A percentile compares a stretch with the other conserved stretches of the same genome.
Evolutionary conservation across 2,797 vertebrate species (phyloP).

Genomic region (Siniperca undulata): DNA sequence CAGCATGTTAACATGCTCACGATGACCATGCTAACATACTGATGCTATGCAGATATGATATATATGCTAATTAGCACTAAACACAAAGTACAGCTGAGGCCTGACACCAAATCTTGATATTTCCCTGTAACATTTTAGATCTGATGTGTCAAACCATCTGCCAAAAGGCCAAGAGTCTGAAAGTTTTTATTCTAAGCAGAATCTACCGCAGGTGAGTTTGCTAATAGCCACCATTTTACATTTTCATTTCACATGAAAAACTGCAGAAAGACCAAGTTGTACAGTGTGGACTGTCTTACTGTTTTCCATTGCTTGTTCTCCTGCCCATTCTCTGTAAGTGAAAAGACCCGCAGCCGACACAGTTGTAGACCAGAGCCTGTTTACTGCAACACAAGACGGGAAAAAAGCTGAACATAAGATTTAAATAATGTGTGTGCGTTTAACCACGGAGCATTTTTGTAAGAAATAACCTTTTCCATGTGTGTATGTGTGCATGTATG

Average conservation of each 20-base stretch:
- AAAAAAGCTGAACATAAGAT: neutral
- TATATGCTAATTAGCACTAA: too few relatives aligned
- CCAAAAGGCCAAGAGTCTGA: neutral
- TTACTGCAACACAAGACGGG: constrained; percentile 82
- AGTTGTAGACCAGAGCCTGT: constrained; percentile 93
- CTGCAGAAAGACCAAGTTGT: neutral
- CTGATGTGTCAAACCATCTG: neutral
- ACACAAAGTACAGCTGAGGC: too few relatives aligned
- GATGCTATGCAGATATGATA: too few relatives aligned
- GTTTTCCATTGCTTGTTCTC: constrained; percentile 80
- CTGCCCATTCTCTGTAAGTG: constrained; percentile 92
- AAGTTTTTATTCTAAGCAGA: neutral
- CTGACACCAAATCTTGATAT: neutral
- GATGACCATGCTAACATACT: too few relatives aligned
- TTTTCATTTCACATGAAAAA: neutral
- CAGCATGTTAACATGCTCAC: too few relatives aligned
- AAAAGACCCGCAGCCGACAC: constrained; percentile 92
- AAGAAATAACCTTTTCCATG: neutral
- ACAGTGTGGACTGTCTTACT: constrained; percentile 77
- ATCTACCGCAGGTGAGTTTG: neutral
- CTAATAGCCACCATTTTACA: neutral
- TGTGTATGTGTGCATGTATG: neutral
- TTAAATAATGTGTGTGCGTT: neutral
- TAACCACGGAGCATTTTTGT: neutral
- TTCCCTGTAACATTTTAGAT: neutral